Base-by-base conservation (phyloP, 2,797 vertebrate genomes). In the Pipistrellus pipistrellus region DNA sequence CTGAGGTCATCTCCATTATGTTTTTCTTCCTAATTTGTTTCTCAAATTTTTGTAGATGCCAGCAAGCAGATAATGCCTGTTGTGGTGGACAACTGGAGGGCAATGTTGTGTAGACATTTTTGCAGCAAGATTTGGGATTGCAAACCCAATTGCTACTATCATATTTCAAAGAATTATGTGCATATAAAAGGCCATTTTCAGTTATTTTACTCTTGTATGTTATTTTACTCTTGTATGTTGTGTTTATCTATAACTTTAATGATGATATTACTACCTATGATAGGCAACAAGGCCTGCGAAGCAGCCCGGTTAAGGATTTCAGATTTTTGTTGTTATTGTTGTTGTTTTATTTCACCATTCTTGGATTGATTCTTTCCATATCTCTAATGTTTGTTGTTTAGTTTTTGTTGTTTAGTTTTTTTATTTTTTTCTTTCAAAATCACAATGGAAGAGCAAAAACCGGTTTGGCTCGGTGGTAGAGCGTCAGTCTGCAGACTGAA, bases 171-270 rank as follows among this genome's bases (percentile, higher is more conserved):
- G 73, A 87, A 68, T 77, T 96, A 30, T 48, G 4, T 2, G 59
- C 20, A 35, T n/a, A 38, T 41, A 51, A 78, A 88, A 87, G 57
- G 0, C 4, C 18, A 4, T 32, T 59, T 92, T 59, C 8, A 11
- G 64, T 94, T 91, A 76, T 90, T 90, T 90, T 69, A 64, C n/a
- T 93, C 35, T 35, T 35, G 2, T 35, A 35, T 35, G 64, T 94
- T 91, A 76, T 90, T 90, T 90, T 69, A 64, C n/a, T 93, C 81
- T 17, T 75, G 68, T 68, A 78, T 81, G 10, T 84, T 96, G 86
- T 94, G 8, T 82, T 88, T 88, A 86, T 35, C 77, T 75, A 69
- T 62, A 14, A 82, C 64, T 97, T 89, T 96, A 85, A 93, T 94
- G 75, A 84, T 91, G 25, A 69, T 64, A 84, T 93, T 81, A 64